These are phyloP conservation scores for Rhizomys pruinosus DNA, from an alignment of 2,113 vertebrate species.

Conservation along the genomic window DNA sequence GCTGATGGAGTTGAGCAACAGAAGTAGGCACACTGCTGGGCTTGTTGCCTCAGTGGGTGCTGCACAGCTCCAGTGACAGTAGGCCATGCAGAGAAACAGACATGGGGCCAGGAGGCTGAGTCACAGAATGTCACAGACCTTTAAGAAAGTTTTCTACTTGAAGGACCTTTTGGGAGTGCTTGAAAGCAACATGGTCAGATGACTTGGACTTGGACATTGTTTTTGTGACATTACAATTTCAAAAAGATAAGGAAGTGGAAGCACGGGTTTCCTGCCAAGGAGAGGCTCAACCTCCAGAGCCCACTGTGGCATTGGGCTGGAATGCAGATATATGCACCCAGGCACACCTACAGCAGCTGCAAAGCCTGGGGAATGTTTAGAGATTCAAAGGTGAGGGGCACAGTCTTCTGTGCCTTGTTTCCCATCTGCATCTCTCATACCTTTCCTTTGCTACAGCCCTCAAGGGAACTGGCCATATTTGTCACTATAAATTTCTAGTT, in stretches of 20 bases:
- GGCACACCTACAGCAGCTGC: neutral
- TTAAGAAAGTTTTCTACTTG: neutral
- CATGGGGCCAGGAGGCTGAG: neutral
- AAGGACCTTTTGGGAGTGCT: neutral
- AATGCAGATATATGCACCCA: no score
- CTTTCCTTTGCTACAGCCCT: neutral
- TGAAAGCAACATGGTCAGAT: neutral
- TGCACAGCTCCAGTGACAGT: neutral
- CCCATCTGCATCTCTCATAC: fast-evolving
- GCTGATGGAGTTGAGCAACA: neutral
- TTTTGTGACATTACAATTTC: neutral
- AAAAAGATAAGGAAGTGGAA: no score
- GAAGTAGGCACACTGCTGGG: neutral
- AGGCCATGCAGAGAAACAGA: neutral
- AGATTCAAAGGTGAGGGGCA: neutral
- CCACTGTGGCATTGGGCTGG: neutral
- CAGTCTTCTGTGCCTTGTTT: neutral
- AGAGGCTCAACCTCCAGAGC: neutral
- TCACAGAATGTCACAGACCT: neutral
- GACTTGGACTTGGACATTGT: fast-evolving
- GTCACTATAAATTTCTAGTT: neutral
- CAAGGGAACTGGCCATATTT: fast-evolving
- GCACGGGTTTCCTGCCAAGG: neutral
- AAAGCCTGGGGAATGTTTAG: fast-evolving
- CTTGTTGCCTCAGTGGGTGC: neutral